Percentiles rank a stretch among this genome's conserved stretches.
Evolutionary conservation across 2,113 vertebrate genomes (phyloP).

Genomic region (Petroica traversi): DNA sequence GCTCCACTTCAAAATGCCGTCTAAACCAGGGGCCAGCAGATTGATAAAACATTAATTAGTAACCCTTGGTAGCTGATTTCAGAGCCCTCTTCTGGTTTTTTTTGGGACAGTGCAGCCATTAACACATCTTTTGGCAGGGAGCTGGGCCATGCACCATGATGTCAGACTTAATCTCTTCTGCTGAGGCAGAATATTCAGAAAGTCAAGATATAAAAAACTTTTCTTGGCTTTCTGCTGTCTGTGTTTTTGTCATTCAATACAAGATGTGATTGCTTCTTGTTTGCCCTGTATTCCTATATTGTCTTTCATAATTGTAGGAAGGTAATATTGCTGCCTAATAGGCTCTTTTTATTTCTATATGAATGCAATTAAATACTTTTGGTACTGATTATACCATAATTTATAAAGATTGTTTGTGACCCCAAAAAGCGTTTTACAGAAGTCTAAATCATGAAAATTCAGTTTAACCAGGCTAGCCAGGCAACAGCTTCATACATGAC

Average conservation of each 20-base stretch:
- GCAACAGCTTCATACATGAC: neutral
- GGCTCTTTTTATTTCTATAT: neutral
- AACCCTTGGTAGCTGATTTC: neutral
- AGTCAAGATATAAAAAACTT: neutral
- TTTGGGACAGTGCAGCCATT: neutral
- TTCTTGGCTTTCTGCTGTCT: neutral
- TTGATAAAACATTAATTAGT: neutral
- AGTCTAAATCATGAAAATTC: neutral
- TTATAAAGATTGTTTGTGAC: neutral
- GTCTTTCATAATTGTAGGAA: neutral
- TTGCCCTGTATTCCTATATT: neutral
- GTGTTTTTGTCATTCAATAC: neutral
- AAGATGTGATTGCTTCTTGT: neutral
- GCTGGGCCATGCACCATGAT: conserved; percentile 8
- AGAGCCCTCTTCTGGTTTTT: conserved; percentile 31
- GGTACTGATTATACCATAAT: neutral
- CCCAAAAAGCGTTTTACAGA: neutral
- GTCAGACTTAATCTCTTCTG: conserved; percentile 55
- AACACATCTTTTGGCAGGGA: neutral
- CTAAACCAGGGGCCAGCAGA: conserved; percentile 22
- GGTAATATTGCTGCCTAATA: neutral
- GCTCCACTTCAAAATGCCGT: neutral
- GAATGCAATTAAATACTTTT: neutral
- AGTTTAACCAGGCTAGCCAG: neutral
- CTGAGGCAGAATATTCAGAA: neutral